Base-by-base conservation (phyloP, 2,888 invertebrate species). In the Cephus runcator region DNA sequence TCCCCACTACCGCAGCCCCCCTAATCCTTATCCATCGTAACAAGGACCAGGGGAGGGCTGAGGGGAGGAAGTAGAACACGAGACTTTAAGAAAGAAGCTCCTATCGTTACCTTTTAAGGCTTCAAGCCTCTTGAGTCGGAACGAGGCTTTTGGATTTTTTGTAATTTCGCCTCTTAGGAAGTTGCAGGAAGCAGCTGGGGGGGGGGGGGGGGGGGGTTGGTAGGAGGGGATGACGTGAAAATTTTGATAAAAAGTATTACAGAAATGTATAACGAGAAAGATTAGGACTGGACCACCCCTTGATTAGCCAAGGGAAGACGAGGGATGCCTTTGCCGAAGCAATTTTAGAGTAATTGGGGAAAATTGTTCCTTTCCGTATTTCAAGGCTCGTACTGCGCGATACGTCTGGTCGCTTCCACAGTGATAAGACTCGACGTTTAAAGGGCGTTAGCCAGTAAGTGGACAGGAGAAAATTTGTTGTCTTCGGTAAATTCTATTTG, bases 111-210 rank as follows among this genome's bases (percentile, higher is more conserved):
- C 9, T 56, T 23, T 23, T 23, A 56, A 56, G 56, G 56, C 23
- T 56, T 56, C 23, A 0, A 56, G 12, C 73, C 34, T 77, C 35
- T 34, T 34, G 71, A 76, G 76, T 73, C 68, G 36, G 36, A 33
- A 71, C 23, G 73, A 73, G 36, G 15, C 9, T 73, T 71, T 73
- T 69, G 31, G 30, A n/a, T 68, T 33, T 6, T 56, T 23, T 9
- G 6, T 23, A 35, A 12, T 56, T 56, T 56, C 23, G 2, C 1
- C 56, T 56, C 23, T 56, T 56, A 56, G 56, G 1, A 15, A 40
- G 2, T 23, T 9, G 23, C 9, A 9, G 56, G 23, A 56, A 9
- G 9, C 23, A 23, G 35, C 1, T 40, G 4, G 12, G 40, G 0
- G 1, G 1, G 1, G 12, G 12, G 36, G 0, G 12, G 12, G 12